Evolutionary conservation across 2,888 invertebrate genomes (phyloP).

Genomic region (Oegoconia quadripuncta): DNA sequence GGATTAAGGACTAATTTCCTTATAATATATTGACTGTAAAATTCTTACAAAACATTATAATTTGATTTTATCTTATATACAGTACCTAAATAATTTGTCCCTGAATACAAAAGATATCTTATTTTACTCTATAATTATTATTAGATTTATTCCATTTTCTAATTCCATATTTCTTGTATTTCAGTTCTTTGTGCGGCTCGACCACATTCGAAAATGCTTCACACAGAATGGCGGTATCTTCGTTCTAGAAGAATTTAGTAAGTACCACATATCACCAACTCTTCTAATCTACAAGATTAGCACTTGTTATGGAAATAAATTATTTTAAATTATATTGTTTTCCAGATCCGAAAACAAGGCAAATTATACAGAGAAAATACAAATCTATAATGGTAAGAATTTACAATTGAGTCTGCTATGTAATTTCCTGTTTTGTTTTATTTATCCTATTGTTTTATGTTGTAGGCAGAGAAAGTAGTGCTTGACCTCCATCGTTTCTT

Average conservation of each 20-base stretch:
- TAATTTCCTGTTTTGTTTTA: conserved; percentile 39
- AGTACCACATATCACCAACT: conserved; percentile 79
- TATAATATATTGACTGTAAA: no score
- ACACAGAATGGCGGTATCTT: conserved; percentile 99
- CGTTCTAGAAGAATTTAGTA: conserved; percentile 99
- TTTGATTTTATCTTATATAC: no score
- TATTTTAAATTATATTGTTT: conserved; percentile 5
- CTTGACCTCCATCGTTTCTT: conserved; percentile 89
- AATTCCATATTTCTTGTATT: no score
- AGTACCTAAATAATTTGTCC: no score
- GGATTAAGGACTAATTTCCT: no score
- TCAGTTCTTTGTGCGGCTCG: conserved; percentile 99
- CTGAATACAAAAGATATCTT: no score
- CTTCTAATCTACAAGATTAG: no score
- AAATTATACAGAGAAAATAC: conserved; percentile 97
- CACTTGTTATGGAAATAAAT: no score
- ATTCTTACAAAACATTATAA: no score
- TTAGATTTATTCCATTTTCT: no score
- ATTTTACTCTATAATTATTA: no score
- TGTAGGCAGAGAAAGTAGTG: conserved; percentile 87
- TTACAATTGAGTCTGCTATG: conserved; percentile 14
- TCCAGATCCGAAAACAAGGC: conserved; percentile 98
- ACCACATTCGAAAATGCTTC: conserved; percentile 99
- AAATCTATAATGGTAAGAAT: conserved; percentile 98
- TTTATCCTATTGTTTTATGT: conserved; percentile 63